Evolutionary conservation across 2,888 invertebrate genomes (phyloP).

Genomic region (Seira ritae): DNA sequence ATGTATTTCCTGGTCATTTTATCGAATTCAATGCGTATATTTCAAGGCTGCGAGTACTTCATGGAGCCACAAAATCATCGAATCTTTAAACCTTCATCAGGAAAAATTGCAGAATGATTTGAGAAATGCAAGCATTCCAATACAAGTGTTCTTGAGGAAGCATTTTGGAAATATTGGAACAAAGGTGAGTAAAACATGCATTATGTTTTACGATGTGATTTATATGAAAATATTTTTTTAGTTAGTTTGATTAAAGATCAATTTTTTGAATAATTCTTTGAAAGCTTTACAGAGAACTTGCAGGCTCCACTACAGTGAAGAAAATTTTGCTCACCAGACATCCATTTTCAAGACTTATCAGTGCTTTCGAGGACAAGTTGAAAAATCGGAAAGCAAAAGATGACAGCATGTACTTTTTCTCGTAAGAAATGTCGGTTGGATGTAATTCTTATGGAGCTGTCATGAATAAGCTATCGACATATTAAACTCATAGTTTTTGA

Average conservation of each 20-base stretch:
- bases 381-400: constrained; percentile 61
- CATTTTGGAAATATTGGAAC: constrained; percentile 66
- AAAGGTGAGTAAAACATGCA: constrained; percentile 58
- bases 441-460: no score
- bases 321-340: constrained; percentile 68
- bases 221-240: not conserved
- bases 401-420: constrained; percentile 70
- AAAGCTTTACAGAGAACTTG: constrained; percentile 58
- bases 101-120: constrained; percentile 27
- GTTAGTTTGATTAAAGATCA: no score
- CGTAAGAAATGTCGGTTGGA: constrained; percentile 51
- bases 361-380: constrained; percentile 70
- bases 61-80: constrained; percentile 67
- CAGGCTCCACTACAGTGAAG: constrained; percentile 43
- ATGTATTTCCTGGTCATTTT: constrained; percentile 10
- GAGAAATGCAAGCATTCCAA: constrained; percentile 48
- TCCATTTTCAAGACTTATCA: constrained; percentile 69
- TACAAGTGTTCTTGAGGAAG: constrained; percentile 66
- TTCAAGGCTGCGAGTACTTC: constrained; percentile 71
- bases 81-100: not conserved
- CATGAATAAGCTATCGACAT: not conserved
- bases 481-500: not conserved
- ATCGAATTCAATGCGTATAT: not conserved
- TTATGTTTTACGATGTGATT: no score
- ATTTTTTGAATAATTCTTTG: no score